Evolutionary conservation across 2,797 vertebrate species (phyloP).

Genomic region (Psittacula derbiana): DNA sequence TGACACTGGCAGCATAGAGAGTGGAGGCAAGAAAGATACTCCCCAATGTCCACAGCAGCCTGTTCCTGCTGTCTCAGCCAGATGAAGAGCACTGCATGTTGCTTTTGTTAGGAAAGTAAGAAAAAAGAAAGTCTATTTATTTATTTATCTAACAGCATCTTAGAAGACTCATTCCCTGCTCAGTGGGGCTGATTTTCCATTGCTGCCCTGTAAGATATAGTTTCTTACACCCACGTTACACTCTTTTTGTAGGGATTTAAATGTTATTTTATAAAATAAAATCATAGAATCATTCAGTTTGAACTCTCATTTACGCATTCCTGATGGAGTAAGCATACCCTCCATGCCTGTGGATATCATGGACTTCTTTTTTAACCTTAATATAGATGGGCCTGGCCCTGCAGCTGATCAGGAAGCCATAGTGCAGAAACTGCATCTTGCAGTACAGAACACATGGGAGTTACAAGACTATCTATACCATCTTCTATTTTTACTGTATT

Average conservation of each 20-base stretch:
- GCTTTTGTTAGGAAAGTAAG: slow-evolving; percentile 7
- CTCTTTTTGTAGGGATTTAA: neutral
- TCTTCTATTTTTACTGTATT: neutral
- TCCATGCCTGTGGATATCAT: neutral
- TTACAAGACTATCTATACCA: neutral
- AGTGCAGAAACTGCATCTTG: neutral
- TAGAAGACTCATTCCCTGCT: slow-evolving; percentile 2
- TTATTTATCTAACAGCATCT: slow-evolving; percentile 52
- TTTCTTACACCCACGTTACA: neutral
- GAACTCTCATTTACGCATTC: neutral
- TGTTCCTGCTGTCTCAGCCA: slow-evolving; percentile 33
- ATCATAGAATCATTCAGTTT: neutral
- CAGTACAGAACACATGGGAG: neutral
- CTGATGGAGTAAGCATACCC: neutral
- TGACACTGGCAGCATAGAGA: slow-evolving; percentile 34
- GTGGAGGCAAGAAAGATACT: slow-evolving; percentile 59
- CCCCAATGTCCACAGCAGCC: slow-evolving; percentile 49
- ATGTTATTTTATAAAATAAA: neutral
- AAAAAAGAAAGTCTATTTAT: slow-evolving; percentile 49
- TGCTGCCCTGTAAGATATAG: neutral
- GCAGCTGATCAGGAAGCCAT: neutral
- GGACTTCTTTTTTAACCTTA: neutral
- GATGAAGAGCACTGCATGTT: slow-evolving; percentile 39
- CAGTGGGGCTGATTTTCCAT: neutral
- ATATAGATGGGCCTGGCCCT: neutral